Evolutionary conservation across 2,797 vertebrate genomes (phyloP).

Genomic region (Sitta carolinensis): DNA sequence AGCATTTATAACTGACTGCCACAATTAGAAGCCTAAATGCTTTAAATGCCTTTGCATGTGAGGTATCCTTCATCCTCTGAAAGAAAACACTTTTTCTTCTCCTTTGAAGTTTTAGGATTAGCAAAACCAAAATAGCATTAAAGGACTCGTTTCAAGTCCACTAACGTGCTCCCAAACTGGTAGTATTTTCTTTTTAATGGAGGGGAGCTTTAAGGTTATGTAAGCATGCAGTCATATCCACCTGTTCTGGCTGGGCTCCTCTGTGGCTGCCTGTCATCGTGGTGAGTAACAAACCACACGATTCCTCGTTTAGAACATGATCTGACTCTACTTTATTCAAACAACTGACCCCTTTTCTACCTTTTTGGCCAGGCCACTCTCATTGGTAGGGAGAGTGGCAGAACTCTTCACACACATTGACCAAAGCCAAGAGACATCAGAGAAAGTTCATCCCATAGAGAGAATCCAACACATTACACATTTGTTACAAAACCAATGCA

Average conservation of each 20-base stretch:
- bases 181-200: background rate
- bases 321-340: no score
- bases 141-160: background rate
- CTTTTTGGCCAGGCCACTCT: no score
- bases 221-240: background rate
- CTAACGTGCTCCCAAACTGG: background rate
- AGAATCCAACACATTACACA: no score
- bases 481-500: no score
- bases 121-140: background rate
- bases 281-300: no score
- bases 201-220: background rate
- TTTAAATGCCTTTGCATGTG: background rate
- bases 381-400: no score
- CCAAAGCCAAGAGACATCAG: no score
- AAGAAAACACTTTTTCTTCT: background rate
- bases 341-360: no score
- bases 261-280: fast-evolving
- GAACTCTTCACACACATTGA: no score
- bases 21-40: background rate
- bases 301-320: no score
- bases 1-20: background rate
- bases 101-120: background rate
- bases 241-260: background rate
- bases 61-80: background rate
- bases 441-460: no score